Evolutionary conservation across 2,888 invertebrate genomes (phyloP).

Genomic region (Acrobasis consociella): DNA sequence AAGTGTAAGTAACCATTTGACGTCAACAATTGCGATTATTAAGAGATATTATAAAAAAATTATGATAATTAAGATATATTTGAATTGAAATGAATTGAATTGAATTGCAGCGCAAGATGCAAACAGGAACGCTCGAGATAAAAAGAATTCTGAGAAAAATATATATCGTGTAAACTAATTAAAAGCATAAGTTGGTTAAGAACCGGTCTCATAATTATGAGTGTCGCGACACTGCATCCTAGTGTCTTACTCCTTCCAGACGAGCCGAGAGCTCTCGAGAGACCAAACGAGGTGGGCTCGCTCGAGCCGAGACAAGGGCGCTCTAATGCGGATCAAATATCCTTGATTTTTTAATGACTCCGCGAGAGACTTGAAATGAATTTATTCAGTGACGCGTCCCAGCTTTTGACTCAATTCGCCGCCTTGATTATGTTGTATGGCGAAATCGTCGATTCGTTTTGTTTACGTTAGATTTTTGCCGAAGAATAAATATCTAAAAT

Average conservation of each 20-base stretch:
- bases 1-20: too few relatives aligned
- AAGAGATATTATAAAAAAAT: too few relatives aligned
- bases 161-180: background rate
- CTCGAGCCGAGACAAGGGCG: conserved; percentile 28
- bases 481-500: background rate
- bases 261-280: conserved; percentile 38
- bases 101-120: background rate
- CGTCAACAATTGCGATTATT: too few relatives aligned
- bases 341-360: conserved; percentile 43
- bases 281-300: conserved; percentile 34
- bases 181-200: background rate
- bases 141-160: background rate
- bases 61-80: too few relatives aligned
- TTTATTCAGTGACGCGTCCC: conserved; percentile 21
- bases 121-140: background rate
- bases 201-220: conserved; percentile 22
- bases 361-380: background rate
- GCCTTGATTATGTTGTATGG: conserved; percentile 5
- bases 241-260: conserved; percentile 34
- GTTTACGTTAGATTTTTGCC: background rate
- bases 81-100: too few relatives aligned
- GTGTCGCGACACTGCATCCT: conserved; percentile 36
- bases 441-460: background rate
- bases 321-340: conserved; percentile 45
- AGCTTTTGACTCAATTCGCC: conserved; percentile 1